Evolutionary conservation across 64 coral and sea anemone species (phyloP), one percentile per base, ranked within the genome.

Genomic region (Porites australiensis): DNA sequence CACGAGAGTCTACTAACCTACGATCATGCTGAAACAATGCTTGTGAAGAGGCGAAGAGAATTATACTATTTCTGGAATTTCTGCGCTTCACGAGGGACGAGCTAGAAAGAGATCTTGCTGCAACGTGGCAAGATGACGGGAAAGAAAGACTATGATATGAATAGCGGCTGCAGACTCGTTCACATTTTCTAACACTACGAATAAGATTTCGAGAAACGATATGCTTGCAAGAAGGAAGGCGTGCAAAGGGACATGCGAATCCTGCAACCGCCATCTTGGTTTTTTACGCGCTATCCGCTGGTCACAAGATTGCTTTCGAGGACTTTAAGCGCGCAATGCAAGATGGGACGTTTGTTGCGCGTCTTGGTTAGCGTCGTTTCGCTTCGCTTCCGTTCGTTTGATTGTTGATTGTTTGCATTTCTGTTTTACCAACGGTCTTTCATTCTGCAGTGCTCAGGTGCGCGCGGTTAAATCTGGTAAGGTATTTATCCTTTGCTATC

Each of bases 351-450:
- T 84, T 61, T 83, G 43, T 84, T 37, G 45, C 5, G 62, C 79
- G 79, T 82, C 79, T 15, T 4, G 5, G 49, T 16, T 37, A 37
- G 27, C 27, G 27, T 37, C 27, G 27, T 10, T 68, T 68, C 3
- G 79, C 79, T 37, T 82, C 58, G 81, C 47, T 6, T 50, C 75
- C 48, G 9, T 84, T 46, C 10, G 13, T 14, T 68, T 15, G 50
- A 54, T 77, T 37, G 27, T 78, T 78, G 75, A 78, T 84, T 84
- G 81, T 84, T 84, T 68, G 81, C 37, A 50, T 15, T 43, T 50
- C 61, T 50, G 81, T 68, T 66, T 51, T 84, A 44, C 81, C 81
- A 67, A 84, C 81, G 81, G 81, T 84, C 81, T 19, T 12, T 68
- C 68, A 64, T 51, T 84, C 68, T 84, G 62, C 15, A 84, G 60